Evolutionary conservation across 2,113 vertebrate genomes (phyloP), one percentile per base, ranked within the genome.

Genomic region (Thymallus thymallus): DNA sequence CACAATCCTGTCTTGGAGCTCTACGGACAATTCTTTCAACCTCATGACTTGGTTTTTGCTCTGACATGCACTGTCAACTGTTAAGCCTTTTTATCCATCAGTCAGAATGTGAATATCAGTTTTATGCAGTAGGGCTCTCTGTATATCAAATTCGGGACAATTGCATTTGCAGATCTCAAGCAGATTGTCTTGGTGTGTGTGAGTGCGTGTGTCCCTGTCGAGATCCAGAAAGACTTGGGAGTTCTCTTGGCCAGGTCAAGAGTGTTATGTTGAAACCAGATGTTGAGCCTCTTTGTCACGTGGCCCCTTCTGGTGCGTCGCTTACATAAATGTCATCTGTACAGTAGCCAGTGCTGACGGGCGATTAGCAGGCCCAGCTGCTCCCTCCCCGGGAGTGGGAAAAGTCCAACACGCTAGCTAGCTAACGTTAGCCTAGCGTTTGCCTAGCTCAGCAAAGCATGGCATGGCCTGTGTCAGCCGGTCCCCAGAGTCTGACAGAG

Each of bases 251-350:
- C 86, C 81, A 30, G 73, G 71, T 56, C 66, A 0, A 9, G 29
- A 46, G 80, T 84, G 71, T 81, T 84, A 78, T 85, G 83, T 82
- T 82, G 82, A 88, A 87, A 85, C 78, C 87, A 88, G 87, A 85
- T 88, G 87, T 79, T 85, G 83, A 84, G 62, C 56, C n/a, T n/a
- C n/a, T n/a, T n/a, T n/a, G n/a, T n/a, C 77, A 84, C 77, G 83
- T 82, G 87, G 85, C 85, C 80, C 79, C 80, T 77, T 74, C 75
- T 72, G 72, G 73, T 82, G 81, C 73, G 48, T 70, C 73, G 66
- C 82, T 84, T 88, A 83, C 87, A 88, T 82, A 88, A 85, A 87
- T 79, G 76, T 77, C 84, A 82, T 83, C 84, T 84, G 80, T 81
- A 85, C 77, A 80, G 82, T 82, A 86, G 84, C 81, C 79, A 69